Percentiles rank a stretch among this genome's conserved stretches.
Evolutionary conservation across 1,140 invertebrate species (phyloP).

Genomic region (Cryptotermes secundus): DNA sequence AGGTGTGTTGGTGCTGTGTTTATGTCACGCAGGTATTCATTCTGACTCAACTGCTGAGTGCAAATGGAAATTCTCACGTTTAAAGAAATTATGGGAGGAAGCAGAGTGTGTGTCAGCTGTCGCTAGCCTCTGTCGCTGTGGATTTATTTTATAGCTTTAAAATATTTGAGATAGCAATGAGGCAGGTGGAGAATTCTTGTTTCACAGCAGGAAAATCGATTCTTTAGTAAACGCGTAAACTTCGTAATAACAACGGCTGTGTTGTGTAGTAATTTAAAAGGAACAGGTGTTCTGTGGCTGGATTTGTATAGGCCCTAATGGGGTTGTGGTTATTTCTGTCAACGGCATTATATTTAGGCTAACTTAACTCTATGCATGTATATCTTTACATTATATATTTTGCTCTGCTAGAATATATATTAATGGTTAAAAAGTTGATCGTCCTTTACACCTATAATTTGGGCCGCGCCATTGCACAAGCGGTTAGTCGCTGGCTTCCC

Average conservation of each 20-base stretch:
- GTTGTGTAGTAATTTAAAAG: neutral
- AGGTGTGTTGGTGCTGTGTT: neutral
- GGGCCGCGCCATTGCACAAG: too few species aligned
- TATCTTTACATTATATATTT: neutral
- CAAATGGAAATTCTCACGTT: neutral
- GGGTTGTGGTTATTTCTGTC: neutral
- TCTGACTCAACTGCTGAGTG: neutral
- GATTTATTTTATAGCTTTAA: neutral
- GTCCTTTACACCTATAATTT: neutral
- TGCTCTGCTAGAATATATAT: neutral
- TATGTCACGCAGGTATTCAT: neutral
- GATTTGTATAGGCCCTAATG: neutral
- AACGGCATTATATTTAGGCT: neutral
- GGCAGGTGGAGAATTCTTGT: conserved; percentile 14
- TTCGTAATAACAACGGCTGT: neutral
- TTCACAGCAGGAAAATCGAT: neutral
- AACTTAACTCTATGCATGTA: neutral
- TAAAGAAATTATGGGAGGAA: neutral
- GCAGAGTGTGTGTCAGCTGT: neutral
- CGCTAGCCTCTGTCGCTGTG: neutral
- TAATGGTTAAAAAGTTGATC: neutral
- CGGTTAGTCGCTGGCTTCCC: too few species aligned
- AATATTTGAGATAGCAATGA: neutral
- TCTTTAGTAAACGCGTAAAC: neutral
- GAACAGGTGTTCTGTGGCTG: neutral